Evolutionary conservation across 2,113 vertebrate species (phyloP).

Genomic region (Odocoileus hemionus): DNA sequence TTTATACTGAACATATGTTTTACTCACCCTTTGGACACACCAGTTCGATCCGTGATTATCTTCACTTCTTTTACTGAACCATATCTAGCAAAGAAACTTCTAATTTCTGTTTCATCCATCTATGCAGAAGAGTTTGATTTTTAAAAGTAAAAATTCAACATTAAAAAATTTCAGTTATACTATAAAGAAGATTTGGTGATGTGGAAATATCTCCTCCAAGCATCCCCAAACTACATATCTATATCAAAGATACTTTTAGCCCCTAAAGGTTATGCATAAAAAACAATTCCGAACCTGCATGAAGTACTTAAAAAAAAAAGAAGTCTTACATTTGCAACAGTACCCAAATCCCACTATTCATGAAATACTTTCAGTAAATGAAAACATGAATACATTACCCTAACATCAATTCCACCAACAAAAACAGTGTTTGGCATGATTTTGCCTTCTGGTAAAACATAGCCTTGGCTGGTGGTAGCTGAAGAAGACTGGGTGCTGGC

Average conservation of each 20-base stretch:
- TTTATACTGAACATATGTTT: not conserved
- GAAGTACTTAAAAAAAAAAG: not conserved
- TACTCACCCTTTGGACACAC: constrained; percentile 94
- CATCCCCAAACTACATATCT: not conserved
- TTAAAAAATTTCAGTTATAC: constrained; percentile 14
- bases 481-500: constrained; percentile 72
- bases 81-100: constrained; percentile 87
- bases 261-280: not conserved
- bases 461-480: constrained; percentile 87
- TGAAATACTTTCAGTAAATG: constrained; percentile 2
- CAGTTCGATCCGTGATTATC: constrained; percentile 94
- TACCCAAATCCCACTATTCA: not conserved
- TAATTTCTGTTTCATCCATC: constrained; percentile 93
- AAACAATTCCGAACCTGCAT: constrained; percentile 6
- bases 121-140: constrained; percentile 72
- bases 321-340: not conserved
- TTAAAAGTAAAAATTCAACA: constrained; percentile 51
- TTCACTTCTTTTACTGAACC: constrained; percentile 94
- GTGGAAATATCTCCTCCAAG: not conserved
- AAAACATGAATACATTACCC: constrained; percentile 81
- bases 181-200: not conserved
- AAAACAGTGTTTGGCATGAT: constrained; percentile 95
- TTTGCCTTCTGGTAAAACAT: constrained; percentile 93
- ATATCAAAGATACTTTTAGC: not conserved
- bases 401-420: constrained; percentile 94